Evolutionary conservation across 1,140 invertebrate species (phyloP).

Genomic region (Drosophila ananassae): DNA sequence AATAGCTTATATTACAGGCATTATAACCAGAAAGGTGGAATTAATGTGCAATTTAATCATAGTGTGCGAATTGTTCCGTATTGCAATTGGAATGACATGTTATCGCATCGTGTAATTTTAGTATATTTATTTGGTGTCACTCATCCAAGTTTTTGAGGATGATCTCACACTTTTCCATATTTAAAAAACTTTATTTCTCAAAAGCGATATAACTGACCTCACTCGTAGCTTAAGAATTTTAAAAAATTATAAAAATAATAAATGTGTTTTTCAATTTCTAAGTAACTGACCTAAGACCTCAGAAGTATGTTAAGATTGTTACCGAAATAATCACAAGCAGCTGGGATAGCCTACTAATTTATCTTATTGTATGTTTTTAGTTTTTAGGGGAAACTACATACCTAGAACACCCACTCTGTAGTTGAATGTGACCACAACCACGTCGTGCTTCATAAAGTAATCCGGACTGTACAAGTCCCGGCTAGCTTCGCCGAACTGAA

Average conservation of each 20-base stretch:
- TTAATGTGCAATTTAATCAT: constrained; percentile 16
- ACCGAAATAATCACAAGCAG: too few relatives aligned
- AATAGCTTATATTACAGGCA: not conserved
- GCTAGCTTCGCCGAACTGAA: constrained; percentile 85
- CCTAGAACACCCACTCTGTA: constrained; percentile 88
- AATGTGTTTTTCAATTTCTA: too few relatives aligned
- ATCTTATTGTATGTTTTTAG: too few relatives aligned
- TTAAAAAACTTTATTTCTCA: not conserved
- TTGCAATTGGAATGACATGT: not conserved
- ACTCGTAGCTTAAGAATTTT: too few relatives aligned
- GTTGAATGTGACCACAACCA: constrained; percentile 89
- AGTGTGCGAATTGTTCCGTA: constrained; percentile 1
- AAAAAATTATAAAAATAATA: too few relatives aligned
- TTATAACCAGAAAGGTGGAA: constrained; percentile 2
- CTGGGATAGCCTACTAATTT: too few relatives aligned
- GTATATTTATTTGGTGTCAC: too few relatives aligned
- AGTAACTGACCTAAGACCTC: too few relatives aligned
- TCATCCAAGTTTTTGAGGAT: too few relatives aligned
- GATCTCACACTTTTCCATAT: not conserved
- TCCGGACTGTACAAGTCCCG: constrained; percentile 86
- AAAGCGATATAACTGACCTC: not conserved
- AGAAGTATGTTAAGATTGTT: too few relatives aligned
- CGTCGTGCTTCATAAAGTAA: constrained; percentile 86
- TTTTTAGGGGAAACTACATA: constrained; percentile 16
- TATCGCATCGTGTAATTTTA: not conserved